Evolutionary conservation across 2,888 invertebrate genomes (phyloP).

Genomic region (Pyrocoelia pectoralis): DNA sequence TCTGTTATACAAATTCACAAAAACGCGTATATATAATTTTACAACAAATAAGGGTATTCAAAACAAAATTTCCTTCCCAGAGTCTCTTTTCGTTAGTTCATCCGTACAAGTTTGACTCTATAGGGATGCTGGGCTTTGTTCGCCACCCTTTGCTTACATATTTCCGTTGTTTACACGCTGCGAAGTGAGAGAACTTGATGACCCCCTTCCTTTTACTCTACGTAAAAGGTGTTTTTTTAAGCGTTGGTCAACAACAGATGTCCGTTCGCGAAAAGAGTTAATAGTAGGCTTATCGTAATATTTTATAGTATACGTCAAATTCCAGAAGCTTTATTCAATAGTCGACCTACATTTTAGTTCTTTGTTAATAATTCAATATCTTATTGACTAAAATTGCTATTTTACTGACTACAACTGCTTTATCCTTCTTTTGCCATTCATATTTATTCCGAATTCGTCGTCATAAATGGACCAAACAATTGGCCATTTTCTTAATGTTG

Average conservation of each 20-base stretch:
- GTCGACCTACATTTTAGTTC: too few species aligned
- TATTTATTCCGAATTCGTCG: too few species aligned
- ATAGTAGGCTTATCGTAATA: background rate
- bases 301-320: background rate
- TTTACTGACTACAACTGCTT: too few species aligned
- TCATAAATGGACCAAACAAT: too few species aligned
- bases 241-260: constrained; percentile 40
- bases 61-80: constrained; percentile 32
- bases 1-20: constrained; percentile 1
- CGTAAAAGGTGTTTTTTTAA: constrained; percentile 21
- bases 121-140: constrained; percentile 37
- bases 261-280: constrained; percentile 20
- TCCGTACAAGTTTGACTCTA: constrained; percentile 37
- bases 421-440: too few species aligned
- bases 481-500: too few species aligned
- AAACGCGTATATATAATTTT: constrained; percentile 21
- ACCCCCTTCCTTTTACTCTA: constrained; percentile 34
- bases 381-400: too few species aligned
- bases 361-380: too few species aligned
- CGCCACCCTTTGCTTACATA: constrained; percentile 40
- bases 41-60: constrained; percentile 39
- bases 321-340: too few species aligned
- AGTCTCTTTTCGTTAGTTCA: constrained; percentile 38
- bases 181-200: constrained; percentile 33
- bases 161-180: constrained; percentile 40